Percentiles rank a stretch among this genome's conserved stretches.
Evolutionary conservation across 2,888 invertebrate species (phyloP).

Genomic region (Spilosoma lubricipeda): DNA sequence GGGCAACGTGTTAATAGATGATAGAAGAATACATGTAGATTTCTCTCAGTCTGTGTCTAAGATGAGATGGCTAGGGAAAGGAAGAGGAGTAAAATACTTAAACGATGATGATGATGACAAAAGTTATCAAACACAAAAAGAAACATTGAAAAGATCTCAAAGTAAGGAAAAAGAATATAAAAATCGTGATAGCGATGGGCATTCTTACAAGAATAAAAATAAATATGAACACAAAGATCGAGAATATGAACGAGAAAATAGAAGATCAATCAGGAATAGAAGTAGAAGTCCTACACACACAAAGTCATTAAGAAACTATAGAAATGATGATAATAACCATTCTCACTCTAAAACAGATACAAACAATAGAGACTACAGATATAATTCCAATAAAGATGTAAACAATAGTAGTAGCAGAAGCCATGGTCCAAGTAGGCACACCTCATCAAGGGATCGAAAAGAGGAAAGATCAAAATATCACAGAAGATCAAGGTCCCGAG

Average conservation of each 20-base stretch:
- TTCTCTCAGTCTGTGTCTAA: constrained; percentile 99
- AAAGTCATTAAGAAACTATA: constrained; percentile 39
- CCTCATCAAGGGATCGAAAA: constrained; percentile 22
- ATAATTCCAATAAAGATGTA: constrained; percentile 14
- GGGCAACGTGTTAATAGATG: constrained; percentile 99
- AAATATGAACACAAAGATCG: constrained; percentile 56
- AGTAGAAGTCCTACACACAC: constrained; percentile 47
- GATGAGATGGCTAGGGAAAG: constrained; percentile 96
- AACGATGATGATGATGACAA: constrained; percentile 67
- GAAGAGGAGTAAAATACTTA: constrained; percentile 90
- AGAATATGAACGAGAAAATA: constrained; percentile 41
- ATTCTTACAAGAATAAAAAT: constrained; percentile 56
- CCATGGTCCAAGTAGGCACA: constrained; percentile 28
- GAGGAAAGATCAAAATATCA: background rate
- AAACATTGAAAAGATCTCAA: constrained; percentile 49
- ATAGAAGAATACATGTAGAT: constrained; percentile 99
- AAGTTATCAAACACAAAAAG: constrained; percentile 42
- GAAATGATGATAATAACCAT: constrained; percentile 23
- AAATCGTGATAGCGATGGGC: constrained; percentile 42
- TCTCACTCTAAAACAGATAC: constrained; percentile 33
- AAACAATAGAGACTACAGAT: constrained; percentile 20
- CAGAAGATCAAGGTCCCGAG: constrained; percentile 2
- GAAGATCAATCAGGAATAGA: constrained; percentile 58
- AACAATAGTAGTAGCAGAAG: constrained; percentile 27
- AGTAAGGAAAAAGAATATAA: constrained; percentile 50